Evolutionary conservation across 2,113 vertebrate genomes (phyloP).

Genomic region (Peromyscus californicus): DNA sequence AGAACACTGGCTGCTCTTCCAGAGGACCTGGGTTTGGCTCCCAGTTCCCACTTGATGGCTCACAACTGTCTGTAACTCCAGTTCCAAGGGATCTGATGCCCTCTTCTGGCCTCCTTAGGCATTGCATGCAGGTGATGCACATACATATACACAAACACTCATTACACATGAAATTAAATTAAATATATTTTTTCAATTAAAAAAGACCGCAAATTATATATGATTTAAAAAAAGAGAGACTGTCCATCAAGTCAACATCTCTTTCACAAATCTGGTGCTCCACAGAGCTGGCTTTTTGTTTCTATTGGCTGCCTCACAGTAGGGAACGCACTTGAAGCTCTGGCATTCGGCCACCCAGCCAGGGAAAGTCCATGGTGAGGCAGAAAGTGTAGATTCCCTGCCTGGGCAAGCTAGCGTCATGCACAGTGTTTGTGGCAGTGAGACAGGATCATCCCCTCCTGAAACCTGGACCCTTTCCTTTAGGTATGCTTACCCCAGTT

Average conservation of each 20-base stretch:
- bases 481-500: background rate
- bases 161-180: background rate
- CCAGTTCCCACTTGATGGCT: background rate
- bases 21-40: background rate
- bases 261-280: background rate
- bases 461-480: background rate
- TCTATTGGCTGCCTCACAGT: background rate
- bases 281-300: background rate
- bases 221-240: background rate
- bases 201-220: slow-evolving; percentile 54
- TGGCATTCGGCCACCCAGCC: slow-evolving; percentile 53
- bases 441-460: background rate
- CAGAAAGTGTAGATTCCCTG: background rate
- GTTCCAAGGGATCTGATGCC: background rate
- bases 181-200: background rate
- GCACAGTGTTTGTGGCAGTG: background rate
- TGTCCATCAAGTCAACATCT: slow-evolving; percentile 73
- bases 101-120: background rate
- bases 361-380: slow-evolving; percentile 22
- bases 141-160: background rate
- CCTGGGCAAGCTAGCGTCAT: background rate
- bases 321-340: slow-evolving; percentile 1
- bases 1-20: background rate
- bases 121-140: background rate
- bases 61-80: background rate